Percentiles rank a stretch among this genome's conserved stretches.
Conservation (phyloP, 35 echinoderm and acorn worm genomes). For the Anneissia japonica region DNA sequence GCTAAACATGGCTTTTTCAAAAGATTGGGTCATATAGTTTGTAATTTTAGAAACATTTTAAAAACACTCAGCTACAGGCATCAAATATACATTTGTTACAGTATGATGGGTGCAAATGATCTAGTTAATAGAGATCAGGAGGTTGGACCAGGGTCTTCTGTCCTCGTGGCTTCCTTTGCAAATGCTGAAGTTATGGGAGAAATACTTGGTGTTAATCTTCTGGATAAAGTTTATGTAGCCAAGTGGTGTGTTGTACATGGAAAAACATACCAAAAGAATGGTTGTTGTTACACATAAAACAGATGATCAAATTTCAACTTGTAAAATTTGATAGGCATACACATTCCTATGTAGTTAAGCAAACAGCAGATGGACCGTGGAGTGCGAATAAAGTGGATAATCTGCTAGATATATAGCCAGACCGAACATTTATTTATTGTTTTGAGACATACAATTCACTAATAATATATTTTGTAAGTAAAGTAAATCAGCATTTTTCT, state of each 20-base stretch:
- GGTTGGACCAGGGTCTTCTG: not conserved
- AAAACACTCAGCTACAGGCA: not conserved
- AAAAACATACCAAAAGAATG: not conserved
- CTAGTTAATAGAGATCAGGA: not conserved
- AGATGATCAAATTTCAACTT: no score
- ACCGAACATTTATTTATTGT: no score
- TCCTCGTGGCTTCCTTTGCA: not conserved
- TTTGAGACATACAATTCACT: no score
- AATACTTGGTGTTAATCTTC: not conserved
- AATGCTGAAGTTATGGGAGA: not conserved
- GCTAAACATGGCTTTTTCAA: slow-evolving; percentile 16
- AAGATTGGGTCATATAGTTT: not conserved
- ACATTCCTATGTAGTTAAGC: no score
- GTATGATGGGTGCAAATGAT: not conserved
- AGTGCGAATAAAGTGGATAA: no score
- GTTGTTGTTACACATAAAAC: no score
- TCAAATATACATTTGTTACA: not conserved
- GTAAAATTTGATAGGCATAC: no score
- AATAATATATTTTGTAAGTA: no score
- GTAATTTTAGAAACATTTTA: slow-evolving; percentile 28
- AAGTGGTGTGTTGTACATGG: slow-evolving; percentile 3
- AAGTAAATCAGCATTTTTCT: no score
- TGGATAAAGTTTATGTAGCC: slow-evolving; percentile 1
- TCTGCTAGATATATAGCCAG: no score
- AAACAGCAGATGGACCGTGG: no score